Percentiles rank a stretch among this genome's conserved stretches.
Conservation (phyloP, 2,113 vertebrate species). For the Leptobrachium ailaonicum region DNA sequence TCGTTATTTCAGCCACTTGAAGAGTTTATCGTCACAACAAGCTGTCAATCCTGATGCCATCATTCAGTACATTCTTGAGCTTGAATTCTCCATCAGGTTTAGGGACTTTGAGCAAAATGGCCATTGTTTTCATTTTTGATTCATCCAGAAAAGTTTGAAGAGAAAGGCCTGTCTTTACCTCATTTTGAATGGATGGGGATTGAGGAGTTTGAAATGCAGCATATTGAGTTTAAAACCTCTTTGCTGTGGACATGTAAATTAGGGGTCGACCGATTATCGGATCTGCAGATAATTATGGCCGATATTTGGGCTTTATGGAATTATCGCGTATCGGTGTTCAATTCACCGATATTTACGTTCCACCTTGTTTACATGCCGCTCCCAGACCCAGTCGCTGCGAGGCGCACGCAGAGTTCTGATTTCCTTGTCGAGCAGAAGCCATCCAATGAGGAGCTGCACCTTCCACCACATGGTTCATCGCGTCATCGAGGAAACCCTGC, state of each 20-base stretch:
- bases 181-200: not conserved
- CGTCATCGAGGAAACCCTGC: too few species aligned
- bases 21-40: not conserved
- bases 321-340: too few species aligned
- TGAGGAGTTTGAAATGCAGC: slow-evolving; percentile 2
- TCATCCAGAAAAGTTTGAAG: not conserved
- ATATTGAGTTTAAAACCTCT: not conserved
- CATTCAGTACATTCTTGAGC: not conserved
- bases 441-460: too few species aligned
- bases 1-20: not conserved
- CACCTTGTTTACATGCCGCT: too few species aligned
- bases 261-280: too few species aligned
- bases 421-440: too few species aligned
- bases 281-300: too few species aligned
- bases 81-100: not conserved
- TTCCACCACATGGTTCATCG: too few species aligned
- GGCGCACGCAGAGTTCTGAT: too few species aligned
- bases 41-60: not conserved
- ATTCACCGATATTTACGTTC: too few species aligned
- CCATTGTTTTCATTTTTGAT: not conserved
- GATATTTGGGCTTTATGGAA: too few species aligned
- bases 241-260: not conserved
- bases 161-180: not conserved
- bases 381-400: too few species aligned
- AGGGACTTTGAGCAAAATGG: not conserved